A percentile compares a stretch with the other conserved stretches of the same genome.
These are phyloP conservation scores for Oceanodroma leucorhoa DNA, from an alignment of 2,797 vertebrate species.

Conservation along the genomic window DNA sequence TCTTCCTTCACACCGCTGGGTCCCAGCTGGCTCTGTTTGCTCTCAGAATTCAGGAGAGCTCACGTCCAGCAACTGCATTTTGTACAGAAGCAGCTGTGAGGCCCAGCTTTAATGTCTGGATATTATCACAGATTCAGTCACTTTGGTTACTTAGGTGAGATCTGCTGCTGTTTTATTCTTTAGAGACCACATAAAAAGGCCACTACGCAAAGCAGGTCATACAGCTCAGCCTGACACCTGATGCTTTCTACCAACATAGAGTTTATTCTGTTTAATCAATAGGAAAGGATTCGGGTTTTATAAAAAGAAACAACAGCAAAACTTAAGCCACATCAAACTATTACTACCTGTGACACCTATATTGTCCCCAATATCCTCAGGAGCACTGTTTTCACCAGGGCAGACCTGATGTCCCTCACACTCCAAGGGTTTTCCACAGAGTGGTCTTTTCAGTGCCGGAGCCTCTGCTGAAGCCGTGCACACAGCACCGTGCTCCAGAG, in stretches of 20 bases:
- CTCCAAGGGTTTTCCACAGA: neutral
- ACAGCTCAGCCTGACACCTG: neutral
- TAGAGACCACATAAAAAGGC: neutral
- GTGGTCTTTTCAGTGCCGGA: neutral
- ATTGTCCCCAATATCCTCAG: neutral
- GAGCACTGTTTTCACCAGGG: rapidly evolving
- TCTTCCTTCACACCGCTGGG: neutral
- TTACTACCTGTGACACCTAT: neutral
- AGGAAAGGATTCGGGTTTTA: neutral
- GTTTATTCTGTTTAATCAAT: neutral
- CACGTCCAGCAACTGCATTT: neutral
- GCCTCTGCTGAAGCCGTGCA: neutral
- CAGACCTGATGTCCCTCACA: neutral
- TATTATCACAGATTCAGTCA: neutral
- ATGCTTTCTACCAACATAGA: neutral
- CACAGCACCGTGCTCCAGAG: neutral
- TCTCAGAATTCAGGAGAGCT: neutral
- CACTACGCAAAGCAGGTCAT: neutral
- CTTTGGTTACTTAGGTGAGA: neutral
- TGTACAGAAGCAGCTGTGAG: neutral
- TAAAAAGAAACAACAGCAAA: neutral
- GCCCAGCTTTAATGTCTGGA: neutral
- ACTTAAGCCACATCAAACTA: neutral
- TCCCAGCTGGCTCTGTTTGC: rapidly evolving
- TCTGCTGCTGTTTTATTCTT: neutral